phyloP scores from a whole-genome alignment of 2,797 vertebrate species.

The Brachyalestes nurse region DNA sequence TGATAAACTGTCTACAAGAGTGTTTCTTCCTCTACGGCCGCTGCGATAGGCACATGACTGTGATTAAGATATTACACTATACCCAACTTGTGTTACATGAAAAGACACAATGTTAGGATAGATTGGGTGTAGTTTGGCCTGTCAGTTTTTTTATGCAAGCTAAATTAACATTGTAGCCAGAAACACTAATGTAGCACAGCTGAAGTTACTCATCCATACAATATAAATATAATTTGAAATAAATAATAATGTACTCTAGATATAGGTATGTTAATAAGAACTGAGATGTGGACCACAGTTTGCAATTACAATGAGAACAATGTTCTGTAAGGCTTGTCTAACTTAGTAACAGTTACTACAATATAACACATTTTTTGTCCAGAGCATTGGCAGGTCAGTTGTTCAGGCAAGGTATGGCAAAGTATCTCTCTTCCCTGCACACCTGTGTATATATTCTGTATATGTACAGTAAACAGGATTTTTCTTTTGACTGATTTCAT shows the following conservation, averaged over 20 bases:
- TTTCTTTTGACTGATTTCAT: slow-evolving; percentile 71
- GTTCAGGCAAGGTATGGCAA: neutral
- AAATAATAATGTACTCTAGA: neutral
- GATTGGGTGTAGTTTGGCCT: too few species aligned
- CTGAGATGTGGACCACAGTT: neutral
- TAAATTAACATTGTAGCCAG: too few species aligned
- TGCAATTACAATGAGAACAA: neutral
- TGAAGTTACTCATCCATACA: too few species aligned
- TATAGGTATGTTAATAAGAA: neutral
- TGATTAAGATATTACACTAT: too few species aligned
- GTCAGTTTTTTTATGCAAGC: too few species aligned
- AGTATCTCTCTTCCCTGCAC: slow-evolving; percentile 10
- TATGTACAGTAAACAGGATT: slow-evolving; percentile 73
- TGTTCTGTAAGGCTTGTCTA: neutral
- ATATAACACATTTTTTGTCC: neutral
- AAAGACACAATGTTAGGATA: too few species aligned
- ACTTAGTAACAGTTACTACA: neutral
- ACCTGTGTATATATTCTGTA: slow-evolving; percentile 69
- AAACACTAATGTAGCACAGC: too few species aligned
- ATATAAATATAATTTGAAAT: too few species aligned
- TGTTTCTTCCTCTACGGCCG: too few species aligned
- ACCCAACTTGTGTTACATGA: too few species aligned
- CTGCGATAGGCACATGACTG: too few species aligned
- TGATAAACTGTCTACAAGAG: too few species aligned
- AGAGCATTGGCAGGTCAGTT: neutral